phyloP scores from a whole-genome alignment of 1,140 invertebrate genomes.

The Drosophila sproati region DNA sequence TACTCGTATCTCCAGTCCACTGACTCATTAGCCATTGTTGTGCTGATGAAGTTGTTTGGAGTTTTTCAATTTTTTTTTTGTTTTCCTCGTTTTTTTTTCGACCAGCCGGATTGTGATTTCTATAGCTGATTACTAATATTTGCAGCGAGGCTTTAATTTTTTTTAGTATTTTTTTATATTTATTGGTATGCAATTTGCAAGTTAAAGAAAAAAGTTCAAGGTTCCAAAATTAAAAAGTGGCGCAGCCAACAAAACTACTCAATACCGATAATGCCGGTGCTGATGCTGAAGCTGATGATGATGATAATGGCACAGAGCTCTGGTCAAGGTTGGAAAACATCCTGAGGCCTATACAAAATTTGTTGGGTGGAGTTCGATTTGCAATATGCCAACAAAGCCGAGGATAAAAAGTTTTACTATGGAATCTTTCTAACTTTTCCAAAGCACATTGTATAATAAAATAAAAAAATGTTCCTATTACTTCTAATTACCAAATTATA shows the following conservation, averaged over 20 bases:
- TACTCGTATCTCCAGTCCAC: conserved; percentile 36
- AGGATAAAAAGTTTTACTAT: not conserved
- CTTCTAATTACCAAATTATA: too few relatives aligned
- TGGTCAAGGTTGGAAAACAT: conserved; percentile 47
- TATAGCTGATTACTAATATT: conserved; percentile 66
- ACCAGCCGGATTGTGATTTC: conserved; percentile 68
- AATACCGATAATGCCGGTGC: conserved; percentile 30
- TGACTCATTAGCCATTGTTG: conserved; percentile 81
- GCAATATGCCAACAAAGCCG: not conserved
- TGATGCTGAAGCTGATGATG: conserved; percentile 24
- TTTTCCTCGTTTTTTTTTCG: conserved; percentile 22
- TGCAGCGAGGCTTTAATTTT: conserved; percentile 61
- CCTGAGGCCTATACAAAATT: conserved; percentile 24
- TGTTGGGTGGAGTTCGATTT: conserved; percentile 16
- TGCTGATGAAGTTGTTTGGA: conserved; percentile 74
- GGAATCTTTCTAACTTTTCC: not conserved
- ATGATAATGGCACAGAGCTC: conserved; percentile 20
- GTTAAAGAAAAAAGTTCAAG: conserved; percentile 69
- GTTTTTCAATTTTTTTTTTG: conserved; percentile 6
- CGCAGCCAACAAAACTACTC: conserved; percentile 45
- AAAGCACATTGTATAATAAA: not conserved
- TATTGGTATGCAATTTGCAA: conserved; percentile 65
- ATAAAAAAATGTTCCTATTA: too few relatives aligned
- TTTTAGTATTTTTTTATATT: conserved; percentile 69
- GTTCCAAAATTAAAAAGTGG: conserved; percentile 79